Evolutionary conservation across 2,797 vertebrate species (phyloP).

Genomic region (Sebastes oblongus): DNA sequence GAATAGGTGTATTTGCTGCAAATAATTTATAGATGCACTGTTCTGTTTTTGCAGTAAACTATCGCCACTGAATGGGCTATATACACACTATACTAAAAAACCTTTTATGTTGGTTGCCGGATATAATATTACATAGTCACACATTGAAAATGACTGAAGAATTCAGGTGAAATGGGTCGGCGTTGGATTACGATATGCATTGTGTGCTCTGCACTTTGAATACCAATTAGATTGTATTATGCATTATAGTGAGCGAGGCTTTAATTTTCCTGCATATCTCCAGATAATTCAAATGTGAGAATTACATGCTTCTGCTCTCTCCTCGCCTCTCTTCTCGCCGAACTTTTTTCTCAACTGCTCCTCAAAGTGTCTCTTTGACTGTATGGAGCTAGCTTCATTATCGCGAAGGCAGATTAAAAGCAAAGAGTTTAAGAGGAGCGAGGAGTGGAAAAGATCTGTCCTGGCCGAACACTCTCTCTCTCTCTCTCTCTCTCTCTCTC

Average conservation of each 20-base stretch:
- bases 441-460: conserved; percentile 45
- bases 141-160: conserved; percentile 21
- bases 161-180: conserved; percentile 40
- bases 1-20: not conserved
- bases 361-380: conserved; percentile 55
- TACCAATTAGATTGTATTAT: conserved; percentile 45
- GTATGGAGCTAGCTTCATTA: conserved; percentile 52
- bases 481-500: conserved; percentile 3
- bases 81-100: not conserved
- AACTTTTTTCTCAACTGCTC: conserved; percentile 42
- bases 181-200: conserved; percentile 46
- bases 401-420: conserved; percentile 72
- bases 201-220: conserved; percentile 52
- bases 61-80: not conserved
- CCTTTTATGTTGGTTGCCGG: not conserved
- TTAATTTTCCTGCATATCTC: conserved; percentile 52
- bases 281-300: conserved; percentile 62
- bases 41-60: not conserved
- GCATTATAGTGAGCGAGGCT: conserved; percentile 26
- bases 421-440: conserved; percentile 55
- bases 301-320: conserved; percentile 45
- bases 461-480: conserved; percentile 33
- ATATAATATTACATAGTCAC: not conserved
- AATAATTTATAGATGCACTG: not conserved
- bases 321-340: conserved; percentile 29